phyloP scores from a whole-genome alignment of 1,140 invertebrate genomes.

The Philaenus spumarius region DNA sequence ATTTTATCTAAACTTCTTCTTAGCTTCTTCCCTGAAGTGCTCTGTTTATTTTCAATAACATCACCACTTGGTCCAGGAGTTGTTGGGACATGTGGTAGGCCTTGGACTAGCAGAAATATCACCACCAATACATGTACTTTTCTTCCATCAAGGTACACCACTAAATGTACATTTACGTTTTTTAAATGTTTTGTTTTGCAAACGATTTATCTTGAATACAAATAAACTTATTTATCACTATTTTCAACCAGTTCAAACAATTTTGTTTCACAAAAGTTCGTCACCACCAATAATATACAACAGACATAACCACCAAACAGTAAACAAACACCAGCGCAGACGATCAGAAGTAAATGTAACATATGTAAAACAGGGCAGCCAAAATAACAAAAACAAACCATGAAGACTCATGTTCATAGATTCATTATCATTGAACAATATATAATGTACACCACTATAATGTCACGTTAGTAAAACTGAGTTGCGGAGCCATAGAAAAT shows the following conservation, averaged over 20 bases:
- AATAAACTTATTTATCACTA: too few species aligned
- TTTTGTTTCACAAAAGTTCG: not conserved
- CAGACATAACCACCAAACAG: not conserved
- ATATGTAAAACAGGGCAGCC: too few species aligned
- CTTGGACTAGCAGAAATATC: constrained; percentile 3
- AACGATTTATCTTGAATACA: not conserved
- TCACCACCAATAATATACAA: not conserved
- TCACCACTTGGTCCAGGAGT: too few species aligned
- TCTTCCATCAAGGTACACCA: not conserved
- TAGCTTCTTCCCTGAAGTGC: too few species aligned
- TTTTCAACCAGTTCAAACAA: not conserved
- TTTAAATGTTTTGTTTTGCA: not conserved
- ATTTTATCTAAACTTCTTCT: not conserved
- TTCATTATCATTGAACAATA: too few species aligned
- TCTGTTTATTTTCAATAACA: too few species aligned
- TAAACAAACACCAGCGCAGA: not conserved
- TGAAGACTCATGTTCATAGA: too few species aligned
- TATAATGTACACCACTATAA: too few species aligned
- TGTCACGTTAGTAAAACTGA: too few species aligned
- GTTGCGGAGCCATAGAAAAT: not conserved
- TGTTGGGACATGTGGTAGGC: not conserved
- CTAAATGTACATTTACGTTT: too few species aligned
- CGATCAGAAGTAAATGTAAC: too few species aligned
- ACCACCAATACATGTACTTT: not conserved
- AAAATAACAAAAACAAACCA: too few species aligned